Base-by-base conservation (phyloP, 2,797 vertebrate species). In the Rhadinocentrus ornatus region DNA sequence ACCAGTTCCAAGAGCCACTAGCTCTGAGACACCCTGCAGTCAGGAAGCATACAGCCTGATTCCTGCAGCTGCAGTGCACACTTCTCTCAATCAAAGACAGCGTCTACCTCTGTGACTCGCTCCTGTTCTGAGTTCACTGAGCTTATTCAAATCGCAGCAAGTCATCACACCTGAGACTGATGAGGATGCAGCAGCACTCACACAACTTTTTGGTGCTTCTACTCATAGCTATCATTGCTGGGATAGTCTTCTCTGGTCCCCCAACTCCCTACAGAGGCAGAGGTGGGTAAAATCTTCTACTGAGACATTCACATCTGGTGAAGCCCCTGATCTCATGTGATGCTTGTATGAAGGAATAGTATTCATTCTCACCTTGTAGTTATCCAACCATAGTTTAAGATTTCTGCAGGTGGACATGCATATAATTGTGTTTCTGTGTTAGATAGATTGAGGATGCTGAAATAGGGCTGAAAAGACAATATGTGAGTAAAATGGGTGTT, bases 21-120 rank as follows among this genome's bases (percentile, higher is more conserved):
- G 57, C 83, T 88, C 85, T 83, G 86, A 85, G 82, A 89, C 87
- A 86, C 87, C 73, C 82, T 85, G 87, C 81, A 73, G 82, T 78
- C 58, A 71, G 79, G 63, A 79, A 50, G 64, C 66, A 39, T 60
- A 58, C 55, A 76, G 63, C 34, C 50, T 9, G 73, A 66, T 58
- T 73, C 61, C 75, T 75, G 72, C 65, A 71, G 71, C 82, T 64
- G 58, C 68, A 62, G 50, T 71, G 75, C 59, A 61, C 2, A 55
- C 37, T 26, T 56, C 48, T 39, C 62, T 73, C 22, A 71, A 16
- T 63, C 70, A 50, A 32, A 46, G 13, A 69, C 60, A 68, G 13
- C 60, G 15, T 31, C 61, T 31, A 3, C 41, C 66, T 71, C 66
- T 69, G 16, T 46, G 39, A 74, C 72, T 75, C 62, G 31, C 32